phyloP scores from a whole-genome alignment of 2,797 vertebrate genomes.

The Neosalanx taihuensis region DNA sequence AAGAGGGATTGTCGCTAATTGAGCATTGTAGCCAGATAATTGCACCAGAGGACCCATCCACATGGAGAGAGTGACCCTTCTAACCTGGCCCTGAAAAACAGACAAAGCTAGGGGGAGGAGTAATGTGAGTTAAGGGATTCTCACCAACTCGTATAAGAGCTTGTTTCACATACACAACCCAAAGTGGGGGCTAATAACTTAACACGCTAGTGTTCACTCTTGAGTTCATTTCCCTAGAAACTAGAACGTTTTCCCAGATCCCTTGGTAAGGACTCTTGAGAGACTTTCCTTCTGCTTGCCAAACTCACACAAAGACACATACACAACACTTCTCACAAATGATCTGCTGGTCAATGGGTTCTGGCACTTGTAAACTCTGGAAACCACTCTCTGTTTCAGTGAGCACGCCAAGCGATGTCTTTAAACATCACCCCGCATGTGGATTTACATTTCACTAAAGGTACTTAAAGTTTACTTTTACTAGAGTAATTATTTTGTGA shows the following conservation, averaged over 20 bases:
- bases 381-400: slow-evolving; percentile 8
- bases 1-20: slow-evolving; percentile 85
- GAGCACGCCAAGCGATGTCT: neutral
- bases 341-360: slow-evolving; percentile 14
- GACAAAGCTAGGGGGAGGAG: slow-evolving; percentile 83
- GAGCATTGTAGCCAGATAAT: slow-evolving; percentile 85
- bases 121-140: slow-evolving; percentile 94
- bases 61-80: slow-evolving; percentile 91
- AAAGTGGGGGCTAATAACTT: slow-evolving; percentile 84
- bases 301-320: slow-evolving; percentile 67
- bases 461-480: neutral
- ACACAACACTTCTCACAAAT: slow-evolving; percentile 19
- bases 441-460: neutral
- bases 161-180: slow-evolving; percentile 85
- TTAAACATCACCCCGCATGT: too few relatives aligned
- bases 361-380: slow-evolving; percentile 16
- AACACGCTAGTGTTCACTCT: slow-evolving; percentile 79
- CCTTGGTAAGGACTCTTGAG: slow-evolving; percentile 76
- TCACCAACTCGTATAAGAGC: slow-evolving; percentile 85
- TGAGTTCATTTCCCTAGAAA: slow-evolving; percentile 77
- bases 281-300: slow-evolving; percentile 71
- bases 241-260: slow-evolving; percentile 78
- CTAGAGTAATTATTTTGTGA: slow-evolving; percentile 2
- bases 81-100: slow-evolving; percentile 83
- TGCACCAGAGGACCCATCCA: slow-evolving; percentile 86